Conservation (phyloP, 2,113 vertebrate species). For the Sporophila hypoxantha region DNA sequence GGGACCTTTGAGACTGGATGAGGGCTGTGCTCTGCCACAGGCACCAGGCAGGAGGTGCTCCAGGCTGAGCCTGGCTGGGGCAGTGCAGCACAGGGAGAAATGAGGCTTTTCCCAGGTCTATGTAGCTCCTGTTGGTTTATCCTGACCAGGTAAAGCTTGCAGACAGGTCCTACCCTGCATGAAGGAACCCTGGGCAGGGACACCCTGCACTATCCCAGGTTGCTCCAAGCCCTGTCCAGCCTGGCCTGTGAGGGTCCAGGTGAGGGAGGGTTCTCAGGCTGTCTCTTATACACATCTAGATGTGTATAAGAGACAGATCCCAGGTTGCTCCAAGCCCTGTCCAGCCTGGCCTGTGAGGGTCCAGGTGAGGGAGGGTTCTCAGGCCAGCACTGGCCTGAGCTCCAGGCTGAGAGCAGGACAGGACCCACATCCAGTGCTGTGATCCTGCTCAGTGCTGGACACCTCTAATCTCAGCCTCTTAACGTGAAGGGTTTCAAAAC, state of each 20-base stretch:
- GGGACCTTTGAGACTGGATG: not conserved
- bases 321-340: not conserved
- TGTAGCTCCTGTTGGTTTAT: not conserved
- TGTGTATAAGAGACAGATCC: too few relatives aligned
- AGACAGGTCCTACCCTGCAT: not conserved
- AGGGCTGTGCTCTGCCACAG: not conserved
- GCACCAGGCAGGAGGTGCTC: not conserved
- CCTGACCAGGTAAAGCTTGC: not conserved
- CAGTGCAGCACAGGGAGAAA: not conserved
- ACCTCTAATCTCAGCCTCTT: not conserved
- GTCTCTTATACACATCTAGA: too few relatives aligned
- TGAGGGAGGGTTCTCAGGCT: not conserved
- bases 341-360: not conserved
- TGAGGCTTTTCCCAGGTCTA: not conserved
- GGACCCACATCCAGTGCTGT: accelerated
- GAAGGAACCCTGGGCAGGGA: not conserved
- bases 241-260: not conserved
- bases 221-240: accelerated
- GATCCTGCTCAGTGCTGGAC: not conserved
- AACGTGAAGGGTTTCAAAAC: not conserved
- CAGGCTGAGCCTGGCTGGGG: not conserved
- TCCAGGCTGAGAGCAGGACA: not conserved
- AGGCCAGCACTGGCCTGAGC: not conserved
- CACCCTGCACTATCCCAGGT: not conserved
- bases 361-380: not conserved